Base-by-base conservation (phyloP, 1,140 invertebrate species). In the Drosophila albomicans region DNA sequence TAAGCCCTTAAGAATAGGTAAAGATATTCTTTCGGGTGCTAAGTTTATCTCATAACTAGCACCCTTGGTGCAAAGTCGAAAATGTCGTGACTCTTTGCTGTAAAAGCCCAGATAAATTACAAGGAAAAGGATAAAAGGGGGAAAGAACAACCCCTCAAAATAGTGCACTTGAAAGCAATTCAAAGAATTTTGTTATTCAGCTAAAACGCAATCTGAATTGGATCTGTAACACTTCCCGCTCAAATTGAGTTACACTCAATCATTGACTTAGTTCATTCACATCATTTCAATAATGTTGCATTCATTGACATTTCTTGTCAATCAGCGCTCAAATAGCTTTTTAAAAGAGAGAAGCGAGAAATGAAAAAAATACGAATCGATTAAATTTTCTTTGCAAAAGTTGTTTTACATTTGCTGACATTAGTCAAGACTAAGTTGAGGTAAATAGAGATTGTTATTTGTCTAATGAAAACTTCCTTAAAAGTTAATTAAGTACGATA, bases 191-290 rank as follows among this genome's bases (percentile, higher is more conserved):
- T 1, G 20, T 43, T 30, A 10, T 4, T 46, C 5, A 52, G 13
- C n/a, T 38, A 11, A 41, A 10, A 64, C n/a, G 32, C 49, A 52
- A 20, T 72, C 45, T 49, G 15, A 52, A 57, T 35, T 25, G 11
- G 7, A 46, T 13, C 56, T 51, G 1, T 28, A 54, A 30, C 62
- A 48, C n/a, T 62, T 62, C 3, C 3, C 15, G 4, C 51, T 32
- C 16, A 28, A 58, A 58, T 35, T 7, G 32, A 56, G 5, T 30
- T 30, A 8, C 28, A 13, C 8, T 25, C 46, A 49, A 20, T 49
- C 3, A 11, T 28, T 49, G 41, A 43, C 41, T 25, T 43, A 43
- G 41, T 43, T 13, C 20, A 49, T 49, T 28, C 20, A 25, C 15
- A 49, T 28, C 15, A 20, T 28, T 25, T 11, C 7, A 49, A 11